These are phyloP conservation scores for Aradus depressus DNA, from an alignment of 2,888 invertebrate species.

Conservation along the genomic window DNA sequence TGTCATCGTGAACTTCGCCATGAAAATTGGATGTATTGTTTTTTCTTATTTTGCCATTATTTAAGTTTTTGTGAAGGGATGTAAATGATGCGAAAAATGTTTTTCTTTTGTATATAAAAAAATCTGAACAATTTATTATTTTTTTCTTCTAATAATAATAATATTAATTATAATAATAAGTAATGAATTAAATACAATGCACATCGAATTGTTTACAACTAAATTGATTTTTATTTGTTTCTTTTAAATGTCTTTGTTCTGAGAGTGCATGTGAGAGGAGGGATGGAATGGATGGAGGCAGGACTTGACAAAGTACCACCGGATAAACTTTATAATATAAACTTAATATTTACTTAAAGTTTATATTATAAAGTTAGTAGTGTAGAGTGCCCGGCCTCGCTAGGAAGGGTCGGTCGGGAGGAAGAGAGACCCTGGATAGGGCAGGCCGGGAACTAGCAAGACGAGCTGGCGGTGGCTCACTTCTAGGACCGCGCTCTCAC, in stretches of 20 bases:
- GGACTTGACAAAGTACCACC: too few relatives aligned
- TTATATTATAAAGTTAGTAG: not conserved
- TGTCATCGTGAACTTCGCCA: too few relatives aligned
- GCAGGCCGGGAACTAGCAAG: constrained; percentile 24
- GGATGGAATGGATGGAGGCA: too few relatives aligned
- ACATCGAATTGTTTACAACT: constrained; percentile 9
- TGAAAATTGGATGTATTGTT: too few relatives aligned
- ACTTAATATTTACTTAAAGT: not conserved
- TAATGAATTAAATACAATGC: constrained; percentile 17
- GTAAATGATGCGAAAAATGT: too few relatives aligned
- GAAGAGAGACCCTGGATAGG: constrained; percentile 23
- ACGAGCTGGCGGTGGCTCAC: too few relatives aligned
- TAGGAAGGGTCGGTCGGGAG: constrained; percentile 24
- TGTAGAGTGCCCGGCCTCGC: constrained; percentile 25
- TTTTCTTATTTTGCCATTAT: too few relatives aligned
- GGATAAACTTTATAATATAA: too few relatives aligned
- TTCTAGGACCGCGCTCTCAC: not conserved
- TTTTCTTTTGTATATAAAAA: constrained; percentile 16
- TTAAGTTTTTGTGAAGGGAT: too few relatives aligned
- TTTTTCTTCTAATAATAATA: constrained; percentile 18
- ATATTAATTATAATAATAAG: constrained; percentile 16
- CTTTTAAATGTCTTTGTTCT: not conserved
- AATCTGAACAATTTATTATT: constrained; percentile 17
- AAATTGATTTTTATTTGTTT: constrained; percentile 8
- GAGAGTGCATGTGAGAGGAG: too few relatives aligned